Evolutionary conservation across 2,888 invertebrate species (phyloP), one percentile per base, ranked within the genome.

Genomic region (Erebia epiphron): DNA sequence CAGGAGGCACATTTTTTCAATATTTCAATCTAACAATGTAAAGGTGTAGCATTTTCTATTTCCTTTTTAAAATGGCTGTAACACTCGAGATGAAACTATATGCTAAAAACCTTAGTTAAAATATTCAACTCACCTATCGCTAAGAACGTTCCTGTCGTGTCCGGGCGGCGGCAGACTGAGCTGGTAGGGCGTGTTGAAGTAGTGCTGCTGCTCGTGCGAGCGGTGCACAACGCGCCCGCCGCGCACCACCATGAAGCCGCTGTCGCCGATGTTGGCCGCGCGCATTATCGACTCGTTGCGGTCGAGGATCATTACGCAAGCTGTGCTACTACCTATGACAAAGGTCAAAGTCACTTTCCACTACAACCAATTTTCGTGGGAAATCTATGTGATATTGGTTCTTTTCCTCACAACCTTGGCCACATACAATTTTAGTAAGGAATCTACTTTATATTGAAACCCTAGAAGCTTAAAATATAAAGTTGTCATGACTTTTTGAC

Each of bases 121-220:
- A 46, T 18, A 18, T 16, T 18, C 9, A 2, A 60, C 56, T 63
- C 68, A 97, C 97, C 96, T 97, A 89, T 99, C 99, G 87, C 97
- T 97, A 21, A 98, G 95, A 73, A 98, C 98, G 82, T 96, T 96
- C 75, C 96, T 96, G 77, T 97, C 96, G 79, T 97, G 97, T 14
- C 97, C 97, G 1, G 98, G 98, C 26, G 99, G 99, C 52, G 99
- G 98, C 79, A 99, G 93, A 64, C 99, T 98, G 76, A 99, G 94
- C 91, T 99, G 99, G 94, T 98, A 99, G 4, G 99, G 99, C 54
- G 99, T 99, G 93, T 99, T 99, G 91, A 99, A 99, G 92, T 99
- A 99, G 90, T 99, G 99, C 83, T 99, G 98, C 84, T 99, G 99
- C 87, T 99, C 99, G 82, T 97, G 97, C 5, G 99, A 99, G 75